Evolutionary conservation across 2,888 invertebrate species (phyloP).

Genomic region (Cyclophora albipunctata): DNA sequence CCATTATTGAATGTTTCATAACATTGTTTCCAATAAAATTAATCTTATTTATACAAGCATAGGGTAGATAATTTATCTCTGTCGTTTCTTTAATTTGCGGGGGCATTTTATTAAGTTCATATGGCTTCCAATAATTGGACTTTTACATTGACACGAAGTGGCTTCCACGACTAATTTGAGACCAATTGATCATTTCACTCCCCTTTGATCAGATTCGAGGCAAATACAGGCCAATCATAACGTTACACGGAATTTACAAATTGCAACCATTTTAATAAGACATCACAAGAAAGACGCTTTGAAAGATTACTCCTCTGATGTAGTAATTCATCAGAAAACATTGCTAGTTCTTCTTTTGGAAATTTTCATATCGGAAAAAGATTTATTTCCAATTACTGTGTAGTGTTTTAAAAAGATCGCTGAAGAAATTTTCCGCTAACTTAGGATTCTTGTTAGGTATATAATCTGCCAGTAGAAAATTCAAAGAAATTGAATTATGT

Average conservation of each 20-base stretch:
- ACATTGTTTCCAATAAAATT: too few relatives aligned
- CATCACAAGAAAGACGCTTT: too few relatives aligned
- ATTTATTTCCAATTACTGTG: too few relatives aligned
- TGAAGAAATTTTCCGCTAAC: too few relatives aligned
- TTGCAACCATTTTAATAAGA: not conserved
- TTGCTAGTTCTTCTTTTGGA: not conserved
- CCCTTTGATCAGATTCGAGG: slow-evolving; percentile 44
- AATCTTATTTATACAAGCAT: too few relatives aligned
- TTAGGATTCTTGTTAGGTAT: too few relatives aligned
- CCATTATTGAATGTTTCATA: too few relatives aligned
- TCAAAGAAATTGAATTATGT: too few relatives aligned
- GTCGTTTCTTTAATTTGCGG: slow-evolving; percentile 67
- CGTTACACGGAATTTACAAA: slow-evolving; percentile 21
- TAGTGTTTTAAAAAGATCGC: too few relatives aligned
- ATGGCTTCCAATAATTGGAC: slow-evolving; percentile 65
- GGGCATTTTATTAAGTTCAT: slow-evolving; percentile 57
- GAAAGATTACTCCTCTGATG: too few relatives aligned
- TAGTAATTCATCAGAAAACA: too few relatives aligned
- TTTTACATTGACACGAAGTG: slow-evolving; percentile 38
- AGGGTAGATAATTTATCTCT: slow-evolving; percentile 45
- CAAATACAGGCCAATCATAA: slow-evolving; percentile 27
- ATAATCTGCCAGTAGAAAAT: too few relatives aligned
- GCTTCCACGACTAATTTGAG: slow-evolving; percentile 61
- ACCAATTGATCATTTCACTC: slow-evolving; percentile 37
- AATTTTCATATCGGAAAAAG: not conserved